A percentile compares a stretch with the other conserved stretches of the same genome.
Conservation (phyloP, 2,888 invertebrate genomes). For the Gymnocheta viridis region DNA sequence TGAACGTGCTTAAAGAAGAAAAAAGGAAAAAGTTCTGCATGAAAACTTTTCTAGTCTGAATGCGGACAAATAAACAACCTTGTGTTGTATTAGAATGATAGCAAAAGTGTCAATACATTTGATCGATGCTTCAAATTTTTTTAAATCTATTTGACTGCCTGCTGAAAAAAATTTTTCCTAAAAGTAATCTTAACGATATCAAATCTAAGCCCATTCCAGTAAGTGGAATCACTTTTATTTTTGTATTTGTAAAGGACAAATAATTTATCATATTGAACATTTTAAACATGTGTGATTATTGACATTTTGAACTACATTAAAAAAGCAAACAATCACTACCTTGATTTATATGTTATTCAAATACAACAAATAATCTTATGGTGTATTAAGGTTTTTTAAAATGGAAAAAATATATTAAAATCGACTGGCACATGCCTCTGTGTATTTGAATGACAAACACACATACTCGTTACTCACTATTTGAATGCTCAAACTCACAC, state of each 20-base stretch:
- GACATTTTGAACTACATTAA: conserved; percentile 23
- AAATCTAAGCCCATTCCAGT: background rate
- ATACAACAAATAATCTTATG: background rate
- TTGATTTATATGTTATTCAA: conserved; percentile 28
- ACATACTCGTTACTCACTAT: background rate
- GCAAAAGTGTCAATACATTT: too few species aligned
- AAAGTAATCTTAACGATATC: background rate
- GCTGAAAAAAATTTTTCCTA: background rate
- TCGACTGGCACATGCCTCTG: conserved; percentile 36
- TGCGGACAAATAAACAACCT: too few species aligned
- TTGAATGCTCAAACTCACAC: conserved; percentile 17
- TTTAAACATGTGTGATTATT: conserved; percentile 3
- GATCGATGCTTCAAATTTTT: too few species aligned
- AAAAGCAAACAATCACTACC: background rate
- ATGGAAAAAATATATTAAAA: background rate
- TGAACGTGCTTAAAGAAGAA: too few species aligned
- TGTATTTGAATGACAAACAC: background rate
- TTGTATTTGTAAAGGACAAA: background rate
- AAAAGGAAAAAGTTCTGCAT: too few species aligned
- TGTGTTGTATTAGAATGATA: too few species aligned
- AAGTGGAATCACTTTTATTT: background rate
- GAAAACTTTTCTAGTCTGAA: too few species aligned
- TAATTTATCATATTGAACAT: background rate
- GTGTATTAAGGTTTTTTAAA: background rate
- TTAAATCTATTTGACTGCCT: background rate